These are phyloP conservation scores for Aphidius ervi DNA, from an alignment of 1,140 invertebrate genomes.

Conservation along the genomic window DNA sequence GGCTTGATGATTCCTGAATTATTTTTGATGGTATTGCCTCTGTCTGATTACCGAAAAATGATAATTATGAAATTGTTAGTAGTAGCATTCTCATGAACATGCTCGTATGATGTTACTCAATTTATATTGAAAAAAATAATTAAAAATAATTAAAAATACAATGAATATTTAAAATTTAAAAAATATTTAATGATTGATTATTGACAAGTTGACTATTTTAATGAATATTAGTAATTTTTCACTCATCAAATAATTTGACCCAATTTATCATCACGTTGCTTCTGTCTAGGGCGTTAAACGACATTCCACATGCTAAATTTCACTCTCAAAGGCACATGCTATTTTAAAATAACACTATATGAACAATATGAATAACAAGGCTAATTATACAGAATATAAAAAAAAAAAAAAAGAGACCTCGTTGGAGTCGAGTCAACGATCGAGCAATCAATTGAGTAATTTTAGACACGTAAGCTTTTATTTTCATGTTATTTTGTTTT, in stretches of 20 bases:
- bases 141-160: too few species aligned
- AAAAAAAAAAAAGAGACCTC: too few species aligned
- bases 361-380: neutral
- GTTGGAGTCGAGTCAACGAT: too few species aligned
- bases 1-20: conserved; percentile 37
- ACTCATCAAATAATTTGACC: too few species aligned
- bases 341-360: neutral
- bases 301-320: conserved; percentile 35
- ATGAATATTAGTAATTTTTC: too few species aligned
- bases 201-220: too few species aligned
- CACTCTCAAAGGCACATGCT: conserved; percentile 9
- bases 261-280: too few species aligned
- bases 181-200: too few species aligned
- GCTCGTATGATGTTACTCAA: conserved; percentile 3
- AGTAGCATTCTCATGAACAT: conserved; percentile 31
- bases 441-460: conserved; percentile 1
- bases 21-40: conserved; percentile 40
- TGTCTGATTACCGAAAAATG: conserved; percentile 45
- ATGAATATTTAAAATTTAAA: too few species aligned
- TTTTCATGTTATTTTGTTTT: too few species aligned
- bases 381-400: too few species aligned
- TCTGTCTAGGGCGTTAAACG: conserved; percentile 3
- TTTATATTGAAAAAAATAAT: neutral
- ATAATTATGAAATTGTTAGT: conserved; percentile 44
- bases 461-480: conserved; percentile 3